Base-by-base conservation (phyloP, 2,888 invertebrate genomes). In the Eilema sororculum region DNA sequence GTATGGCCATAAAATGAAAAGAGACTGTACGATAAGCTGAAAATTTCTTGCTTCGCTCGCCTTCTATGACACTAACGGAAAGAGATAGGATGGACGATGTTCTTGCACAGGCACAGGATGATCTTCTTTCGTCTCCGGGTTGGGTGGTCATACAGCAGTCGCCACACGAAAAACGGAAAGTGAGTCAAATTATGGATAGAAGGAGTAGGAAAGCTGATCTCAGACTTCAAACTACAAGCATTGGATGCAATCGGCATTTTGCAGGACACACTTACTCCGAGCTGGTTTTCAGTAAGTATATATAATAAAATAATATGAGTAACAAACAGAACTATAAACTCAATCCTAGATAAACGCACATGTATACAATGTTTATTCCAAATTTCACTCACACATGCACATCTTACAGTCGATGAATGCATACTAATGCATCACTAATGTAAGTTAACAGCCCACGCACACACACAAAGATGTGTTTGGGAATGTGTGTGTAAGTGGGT, bases 401-500 rank as follows among this genome's bases (percentile, higher is more conserved):
- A 68, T 68, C 12, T 41, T 24, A 76, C 66, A 73, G 72, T 78
- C 70, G 67, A 77, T 79, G 77, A 84, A 78, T 89, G 89, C 90
- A 86, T 85, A 84, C 83, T 82, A 84, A 88, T 91, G 91, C 91
- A 90, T 76, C 78, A 68, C 62, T 46, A 25, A 67, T 71, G 64
- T 76, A 62, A 66, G 68, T 73, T 75, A 65, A 69, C 82, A 74
- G 74, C 81, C 77, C 84, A 86, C 84, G 78, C 84, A 81, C 84
- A 65, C 84, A 84, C 76, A 75, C 69, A 74, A 59, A 37, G 20
- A 28, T n/a, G 59, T n/a, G 64, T 60, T 60, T 82, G 72, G 67
- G 63, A 10, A 10, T 84, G 92, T 93, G 92, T 89, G 92, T 66
- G 94, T 92, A 95, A 94, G 88, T 95, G 87, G 94, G 94, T 93